Percentiles rank a stretch among this genome's conserved stretches.
Evolutionary conservation across 37 sponge, comb jelly and placozoan species (phyloP).

Genomic region (Petrosia ficiformis): DNA sequence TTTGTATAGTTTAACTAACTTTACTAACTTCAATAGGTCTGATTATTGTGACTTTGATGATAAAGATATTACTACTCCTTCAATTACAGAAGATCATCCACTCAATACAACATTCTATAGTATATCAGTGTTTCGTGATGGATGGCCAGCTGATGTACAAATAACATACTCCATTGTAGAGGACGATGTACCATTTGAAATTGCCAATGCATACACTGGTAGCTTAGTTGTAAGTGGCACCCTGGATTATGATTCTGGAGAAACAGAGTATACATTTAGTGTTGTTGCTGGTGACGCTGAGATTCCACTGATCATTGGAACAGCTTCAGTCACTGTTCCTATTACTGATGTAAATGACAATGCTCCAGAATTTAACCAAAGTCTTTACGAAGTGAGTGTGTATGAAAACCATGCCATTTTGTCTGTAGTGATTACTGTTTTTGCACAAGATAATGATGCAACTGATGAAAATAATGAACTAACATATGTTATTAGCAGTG

Average conservation of each 20-base stretch:
- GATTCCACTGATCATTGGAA: conserved; percentile 12
- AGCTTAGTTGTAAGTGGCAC: not conserved
- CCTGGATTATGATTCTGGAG: conserved; percentile 33
- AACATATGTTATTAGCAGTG: not conserved
- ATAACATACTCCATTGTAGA: conserved; percentile 11
- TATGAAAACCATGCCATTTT: conserved; percentile 19
- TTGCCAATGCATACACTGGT: conserved; percentile 12
- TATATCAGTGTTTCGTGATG: not conserved
- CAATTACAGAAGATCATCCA: conserved; percentile 11
- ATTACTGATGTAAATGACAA: conserved; percentile 66
- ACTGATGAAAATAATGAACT: conserved; percentile 13
- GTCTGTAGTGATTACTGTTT: not conserved
- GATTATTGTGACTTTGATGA: conserved; percentile 57
- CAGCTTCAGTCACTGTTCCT: conserved; percentile 22
- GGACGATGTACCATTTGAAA: not conserved
- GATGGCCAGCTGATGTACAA: conserved; percentile 19
- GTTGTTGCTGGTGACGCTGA: not conserved
- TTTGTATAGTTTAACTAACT: conserved; percentile 26
- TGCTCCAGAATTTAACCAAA: conserved; percentile 42
- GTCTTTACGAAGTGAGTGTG: not conserved
- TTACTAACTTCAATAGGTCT: conserved; percentile 35
- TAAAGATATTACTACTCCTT: not conserved
- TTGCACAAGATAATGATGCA: conserved; percentile 45
- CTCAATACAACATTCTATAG: not conserved
- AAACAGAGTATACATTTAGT: conserved; percentile 3